These are phyloP conservation scores for Halesus radiatus DNA, from an alignment of 1,140 invertebrate genomes.

Conservation along the genomic window DNA sequence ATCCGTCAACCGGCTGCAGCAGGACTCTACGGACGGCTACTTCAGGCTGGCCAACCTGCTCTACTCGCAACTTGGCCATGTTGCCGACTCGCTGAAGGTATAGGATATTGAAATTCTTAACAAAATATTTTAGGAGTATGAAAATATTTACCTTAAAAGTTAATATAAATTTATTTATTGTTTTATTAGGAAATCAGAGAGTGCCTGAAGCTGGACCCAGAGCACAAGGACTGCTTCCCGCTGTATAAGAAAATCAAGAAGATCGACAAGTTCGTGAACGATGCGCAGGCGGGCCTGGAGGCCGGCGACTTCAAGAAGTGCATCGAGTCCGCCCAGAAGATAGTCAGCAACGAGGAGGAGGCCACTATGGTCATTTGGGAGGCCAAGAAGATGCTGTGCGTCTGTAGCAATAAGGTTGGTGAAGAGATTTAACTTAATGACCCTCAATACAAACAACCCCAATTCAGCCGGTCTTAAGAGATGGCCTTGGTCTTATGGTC, in stretches of 20 bases:
- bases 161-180: too few relatives aligned
- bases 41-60: slow-evolving; percentile 86
- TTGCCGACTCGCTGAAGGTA: slow-evolving; percentile 90
- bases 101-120: too few relatives aligned
- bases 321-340: slow-evolving; percentile 79
- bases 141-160: too few relatives aligned
- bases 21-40: slow-evolving; percentile 93
- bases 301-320: slow-evolving; percentile 83
- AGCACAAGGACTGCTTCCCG: slow-evolving; percentile 96
- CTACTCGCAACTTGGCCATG: slow-evolving; percentile 89
- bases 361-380: slow-evolving; percentile 81
- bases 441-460: too few relatives aligned
- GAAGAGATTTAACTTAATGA: too few relatives aligned
- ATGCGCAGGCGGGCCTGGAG: slow-evolving; percentile 80
- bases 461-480: too few relatives aligned
- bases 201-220: slow-evolving; percentile 97
- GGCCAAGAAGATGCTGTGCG: slow-evolving; percentile 82
- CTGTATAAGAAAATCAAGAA: slow-evolving; percentile 98
- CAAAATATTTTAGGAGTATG: too few relatives aligned
- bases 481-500: too few relatives aligned
- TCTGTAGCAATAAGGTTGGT: slow-evolving; percentile 76
- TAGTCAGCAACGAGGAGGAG: slow-evolving; percentile 78
- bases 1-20: slow-evolving; percentile 89
- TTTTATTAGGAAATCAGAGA: slow-evolving; percentile 88
- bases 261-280: slow-evolving; percentile 87